Conservation (phyloP, 2,113 vertebrate species). For the Ameiurus melas region DNA sequence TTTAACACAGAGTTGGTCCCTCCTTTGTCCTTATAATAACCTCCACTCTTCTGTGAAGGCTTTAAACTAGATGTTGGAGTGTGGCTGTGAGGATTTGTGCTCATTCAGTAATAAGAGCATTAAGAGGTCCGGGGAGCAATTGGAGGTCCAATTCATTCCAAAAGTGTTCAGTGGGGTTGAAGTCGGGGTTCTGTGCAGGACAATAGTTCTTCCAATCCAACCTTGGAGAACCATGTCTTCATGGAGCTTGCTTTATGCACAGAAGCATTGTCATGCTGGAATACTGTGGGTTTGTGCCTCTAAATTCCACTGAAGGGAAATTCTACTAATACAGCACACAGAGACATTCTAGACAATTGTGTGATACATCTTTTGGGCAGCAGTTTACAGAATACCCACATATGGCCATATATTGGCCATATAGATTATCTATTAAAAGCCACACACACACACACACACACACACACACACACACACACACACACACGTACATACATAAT, state of each 20-base stretch:
- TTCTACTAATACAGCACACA: not conserved
- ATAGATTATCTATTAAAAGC: not conserved
- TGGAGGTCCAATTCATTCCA: not conserved
- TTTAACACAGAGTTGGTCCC: not conserved
- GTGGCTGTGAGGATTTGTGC: not conserved
- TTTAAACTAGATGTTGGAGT: not conserved
- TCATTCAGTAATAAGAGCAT: not conserved
- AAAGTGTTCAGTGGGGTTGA: not conserved
- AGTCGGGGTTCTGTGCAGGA: not conserved
- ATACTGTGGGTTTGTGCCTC: not conserved
- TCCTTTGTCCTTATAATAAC: not conserved
- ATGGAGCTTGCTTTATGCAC: not conserved
- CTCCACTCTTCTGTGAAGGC: not conserved
- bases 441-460: not conserved
- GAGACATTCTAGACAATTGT: not conserved
- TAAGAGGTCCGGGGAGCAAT: not conserved
- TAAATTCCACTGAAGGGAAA: not conserved
- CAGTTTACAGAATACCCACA: not conserved
- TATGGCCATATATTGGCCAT: not conserved
- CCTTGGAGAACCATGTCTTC: not conserved
- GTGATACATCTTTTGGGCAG: not conserved
- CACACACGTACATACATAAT: not conserved
- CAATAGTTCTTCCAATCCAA: not conserved
- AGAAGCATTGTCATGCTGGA: not conserved
- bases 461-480: not conserved